Percentiles rank a stretch among this genome's conserved stretches.
Conservation (phyloP, 2,113 vertebrate genomes). For the Pyrgilauda ruficollis region DNA sequence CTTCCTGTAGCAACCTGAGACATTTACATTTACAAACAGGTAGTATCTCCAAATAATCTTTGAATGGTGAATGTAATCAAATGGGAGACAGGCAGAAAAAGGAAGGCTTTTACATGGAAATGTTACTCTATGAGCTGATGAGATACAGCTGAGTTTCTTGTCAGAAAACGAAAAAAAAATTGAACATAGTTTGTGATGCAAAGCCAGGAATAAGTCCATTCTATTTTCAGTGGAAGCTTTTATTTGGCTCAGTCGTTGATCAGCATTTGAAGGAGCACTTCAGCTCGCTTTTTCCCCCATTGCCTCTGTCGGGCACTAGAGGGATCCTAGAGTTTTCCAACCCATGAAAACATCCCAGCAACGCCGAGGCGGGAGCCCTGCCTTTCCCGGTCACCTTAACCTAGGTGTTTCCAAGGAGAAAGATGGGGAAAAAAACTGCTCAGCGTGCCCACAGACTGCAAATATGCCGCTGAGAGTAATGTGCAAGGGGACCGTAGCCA, state of each 20-base stretch:
- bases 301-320: background rate
- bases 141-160: background rate
- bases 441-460: background rate
- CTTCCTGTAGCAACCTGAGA: background rate
- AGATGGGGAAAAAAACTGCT: background rate
- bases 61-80: background rate
- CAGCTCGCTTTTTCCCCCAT: background rate
- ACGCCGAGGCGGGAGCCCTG: fast-evolving
- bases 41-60: background rate
- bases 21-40: background rate
- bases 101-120: background rate
- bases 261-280: background rate
- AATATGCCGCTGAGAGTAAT: background rate
- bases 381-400: background rate
- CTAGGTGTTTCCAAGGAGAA: background rate
- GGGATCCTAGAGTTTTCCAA: background rate
- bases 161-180: background rate
- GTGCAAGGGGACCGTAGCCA: background rate
- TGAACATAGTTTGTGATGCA: background rate
- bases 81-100: background rate
- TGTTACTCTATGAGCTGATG: background rate
- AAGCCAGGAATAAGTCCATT: background rate
- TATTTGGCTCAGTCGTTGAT: background rate
- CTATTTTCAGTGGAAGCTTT: background rate
- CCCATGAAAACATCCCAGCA: background rate